Conservation (phyloP, 2,888 invertebrate species). For the Chloroclystis v-ata region DNA sequence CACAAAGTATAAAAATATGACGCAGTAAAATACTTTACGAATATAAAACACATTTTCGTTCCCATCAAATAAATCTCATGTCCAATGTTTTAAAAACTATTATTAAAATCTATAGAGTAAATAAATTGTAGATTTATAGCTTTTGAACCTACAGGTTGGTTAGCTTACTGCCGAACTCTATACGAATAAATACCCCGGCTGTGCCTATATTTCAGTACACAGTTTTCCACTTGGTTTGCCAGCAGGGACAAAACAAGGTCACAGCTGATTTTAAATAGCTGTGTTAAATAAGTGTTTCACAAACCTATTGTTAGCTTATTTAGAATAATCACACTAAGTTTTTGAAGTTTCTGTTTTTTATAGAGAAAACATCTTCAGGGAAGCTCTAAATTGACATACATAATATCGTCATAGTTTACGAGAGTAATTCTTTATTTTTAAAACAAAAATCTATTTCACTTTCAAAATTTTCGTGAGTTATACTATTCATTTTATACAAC, state of each 20-base stretch:
- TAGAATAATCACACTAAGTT: no score
- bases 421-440: no score
- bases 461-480: no score
- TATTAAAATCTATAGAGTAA: slow-evolving; percentile 1
- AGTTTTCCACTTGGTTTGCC: slow-evolving; percentile 41
- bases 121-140: slow-evolving; percentile 14
- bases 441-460: no score
- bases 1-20: neutral
- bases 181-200: slow-evolving; percentile 20
- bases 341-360: no score
- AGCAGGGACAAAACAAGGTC: slow-evolving; percentile 34
- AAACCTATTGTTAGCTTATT: no score
- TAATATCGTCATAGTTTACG: no score
- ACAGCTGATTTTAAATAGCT: neutral
- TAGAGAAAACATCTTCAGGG: no score
- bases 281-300: neutral
- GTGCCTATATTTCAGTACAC: slow-evolving; percentile 29
- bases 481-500: no score
- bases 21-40: no score
- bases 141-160: slow-evolving; percentile 20
- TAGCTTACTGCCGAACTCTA: slow-evolving; percentile 20
- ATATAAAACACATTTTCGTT: neutral
- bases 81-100: slow-evolving; percentile 3
- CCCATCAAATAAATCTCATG: neutral
- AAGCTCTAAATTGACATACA: no score